Evolutionary conservation across 2,113 vertebrate genomes (phyloP).

Genomic region (Oxyruncus cristatus): DNA sequence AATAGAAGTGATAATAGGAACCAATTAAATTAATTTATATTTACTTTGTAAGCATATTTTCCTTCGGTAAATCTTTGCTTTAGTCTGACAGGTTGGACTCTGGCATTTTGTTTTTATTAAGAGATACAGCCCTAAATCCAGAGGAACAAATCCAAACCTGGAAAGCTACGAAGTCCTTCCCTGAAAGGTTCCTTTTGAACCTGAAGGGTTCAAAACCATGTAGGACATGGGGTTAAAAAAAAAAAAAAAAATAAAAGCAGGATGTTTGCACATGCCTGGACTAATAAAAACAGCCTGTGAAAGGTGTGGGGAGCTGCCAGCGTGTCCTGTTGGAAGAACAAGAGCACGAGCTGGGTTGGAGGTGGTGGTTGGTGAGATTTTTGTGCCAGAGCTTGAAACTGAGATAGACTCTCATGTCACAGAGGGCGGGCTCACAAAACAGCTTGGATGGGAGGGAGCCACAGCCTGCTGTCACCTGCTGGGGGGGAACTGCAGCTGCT

Average conservation of each 20-base stretch:
- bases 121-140: neutral
- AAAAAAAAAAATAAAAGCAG: neutral
- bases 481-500: neutral
- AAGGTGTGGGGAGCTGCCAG: neutral
- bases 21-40: constrained; percentile 77
- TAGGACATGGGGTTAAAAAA: neutral
- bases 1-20: constrained; percentile 75
- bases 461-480: neutral
- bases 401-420: neutral
- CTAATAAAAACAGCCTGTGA: neutral
- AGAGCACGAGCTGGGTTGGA: neutral
- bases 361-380: neutral
- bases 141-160: neutral
- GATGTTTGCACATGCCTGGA: neutral
- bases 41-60: constrained; percentile 52
- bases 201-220: neutral
- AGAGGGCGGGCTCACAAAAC: neutral
- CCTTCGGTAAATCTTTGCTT: constrained; percentile 47
- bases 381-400: neutral
- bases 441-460: neutral
- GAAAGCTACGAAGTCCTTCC: neutral
- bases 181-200: neutral
- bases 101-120: constrained; percentile 5
- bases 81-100: constrained; percentile 1
- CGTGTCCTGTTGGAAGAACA: neutral